A percentile compares a stretch with the other conserved stretches of the same genome.
These are phyloP conservation scores for Heterodera schachtii DNA, from an alignment of 1,140 invertebrate species.

Conservation along the genomic window DNA sequence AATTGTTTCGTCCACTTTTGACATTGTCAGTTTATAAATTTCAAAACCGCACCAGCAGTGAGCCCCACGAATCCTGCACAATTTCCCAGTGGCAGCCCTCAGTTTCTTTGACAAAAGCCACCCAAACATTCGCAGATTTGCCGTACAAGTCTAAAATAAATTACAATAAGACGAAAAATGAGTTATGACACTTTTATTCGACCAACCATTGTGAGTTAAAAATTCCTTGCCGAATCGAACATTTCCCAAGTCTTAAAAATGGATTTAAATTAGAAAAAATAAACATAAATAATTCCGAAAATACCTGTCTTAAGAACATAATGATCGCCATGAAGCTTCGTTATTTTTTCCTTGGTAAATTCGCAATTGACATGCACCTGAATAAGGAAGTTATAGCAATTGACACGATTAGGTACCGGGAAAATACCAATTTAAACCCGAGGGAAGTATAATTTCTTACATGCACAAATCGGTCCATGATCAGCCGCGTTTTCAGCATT, in stretches of 20 bases:
- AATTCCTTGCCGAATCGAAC: constrained; percentile 8
- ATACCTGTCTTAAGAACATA: neutral
- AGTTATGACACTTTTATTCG: neutral
- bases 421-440: too few species aligned
- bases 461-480: neutral
- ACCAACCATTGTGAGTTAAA: neutral
- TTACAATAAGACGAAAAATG: neutral
- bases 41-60: neutral
- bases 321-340: constrained; percentile 8
- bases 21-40: neutral
- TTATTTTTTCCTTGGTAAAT: constrained; percentile 1
- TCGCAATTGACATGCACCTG: constrained; percentile 9
- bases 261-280: neutral
- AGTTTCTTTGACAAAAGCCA: neutral
- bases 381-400: too few species aligned
- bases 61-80: neutral
- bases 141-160: constrained; percentile 3
- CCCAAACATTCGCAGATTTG: constrained; percentile 9
- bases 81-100: constrained; percentile 18
- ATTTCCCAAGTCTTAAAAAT: neutral
- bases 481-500: neutral
- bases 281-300: too few species aligned
- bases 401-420: too few species aligned
- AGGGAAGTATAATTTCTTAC: neutral
- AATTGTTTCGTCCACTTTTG: too few species aligned